Evolutionary conservation across 2,888 invertebrate genomes (phyloP), one percentile per base, ranked within the genome.

Genomic region (Fragum whitleyi): DNA sequence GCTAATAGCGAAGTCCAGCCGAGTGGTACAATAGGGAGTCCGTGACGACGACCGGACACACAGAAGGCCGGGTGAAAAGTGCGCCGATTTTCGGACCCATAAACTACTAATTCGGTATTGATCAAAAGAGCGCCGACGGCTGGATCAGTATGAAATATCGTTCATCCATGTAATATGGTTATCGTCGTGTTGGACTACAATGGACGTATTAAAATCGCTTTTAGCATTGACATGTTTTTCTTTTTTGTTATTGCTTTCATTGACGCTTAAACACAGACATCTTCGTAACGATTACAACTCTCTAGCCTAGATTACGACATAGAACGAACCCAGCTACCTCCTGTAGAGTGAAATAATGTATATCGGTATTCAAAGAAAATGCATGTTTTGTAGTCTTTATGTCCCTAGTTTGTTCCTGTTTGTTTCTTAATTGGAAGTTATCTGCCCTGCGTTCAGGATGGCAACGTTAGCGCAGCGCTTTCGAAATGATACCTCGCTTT

Each of bases 91-190:
- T n/a, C 36, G 62, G 36, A 62, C 62, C 62, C 62, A 62, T 62
- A 62, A 62, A 62, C 32, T 23, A 62, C 62, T 62, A 62, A 62
- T 62, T 62, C 62, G 62, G 36, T 62, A 62, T 62, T 62, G 62
- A 62, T 62, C 62, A 62, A 62, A 62, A 62, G 62, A 62, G 62
- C n/a, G 62, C 62, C 62, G 62, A 62, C 23, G 19, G n/a, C 36
- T 5, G 36, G 62, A 62, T 62, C 32, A 62, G 32, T 23, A 32
- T 62, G 28, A 62, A 62, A 62, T 28, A 7, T 29, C 32, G 36
- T n/a, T 62, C 62, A 62, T 29, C 62, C 62, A 36, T 62, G 62
- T 36, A 62, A 32, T 32, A 32, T 32, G 62, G 62, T 62, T 36
- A 62, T 62, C 28, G 28, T 62, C 62, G 32, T 21, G 36, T 62